Percentiles rank a stretch among this genome's conserved stretches.
Conservation (phyloP, 2,888 invertebrate genomes). For the Xestia xanthographa region DNA sequence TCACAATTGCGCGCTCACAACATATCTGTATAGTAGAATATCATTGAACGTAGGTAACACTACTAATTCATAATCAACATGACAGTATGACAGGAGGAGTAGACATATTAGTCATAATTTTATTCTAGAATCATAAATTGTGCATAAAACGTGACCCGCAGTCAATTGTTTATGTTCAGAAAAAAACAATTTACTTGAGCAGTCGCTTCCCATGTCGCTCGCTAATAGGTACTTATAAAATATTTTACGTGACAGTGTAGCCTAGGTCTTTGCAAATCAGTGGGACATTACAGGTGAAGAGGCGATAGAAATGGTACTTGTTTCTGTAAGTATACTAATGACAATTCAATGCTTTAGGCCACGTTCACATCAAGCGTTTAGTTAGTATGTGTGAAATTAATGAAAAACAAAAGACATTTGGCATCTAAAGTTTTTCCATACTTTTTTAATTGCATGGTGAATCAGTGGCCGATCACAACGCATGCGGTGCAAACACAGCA, state of each 20-base stretch:
- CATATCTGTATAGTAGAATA: too few relatives aligned
- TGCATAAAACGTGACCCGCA: slow-evolving; percentile 48
- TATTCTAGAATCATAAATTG: slow-evolving; percentile 40
- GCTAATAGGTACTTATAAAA: neutral
- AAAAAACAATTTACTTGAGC: slow-evolving; percentile 11
- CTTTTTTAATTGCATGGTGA: neutral
- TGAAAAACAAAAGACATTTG: neutral
- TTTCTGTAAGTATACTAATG: neutral
- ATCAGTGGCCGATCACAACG: neutral
- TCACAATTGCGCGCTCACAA: too few relatives aligned
- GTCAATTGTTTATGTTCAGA: slow-evolving; percentile 26
- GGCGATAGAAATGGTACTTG: neutral
- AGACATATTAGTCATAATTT: slow-evolving; percentile 18
- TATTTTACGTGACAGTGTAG: neutral
- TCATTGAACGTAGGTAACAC: too few relatives aligned
- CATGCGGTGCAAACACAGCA: neutral
- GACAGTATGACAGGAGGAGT: slow-evolving; percentile 46
- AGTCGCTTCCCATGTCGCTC: neutral
- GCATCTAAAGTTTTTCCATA: neutral
- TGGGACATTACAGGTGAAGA: neutral
- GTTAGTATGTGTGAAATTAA: neutral
- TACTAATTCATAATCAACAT: slow-evolving; percentile 42
- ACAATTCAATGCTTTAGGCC: neutral
- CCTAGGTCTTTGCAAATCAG: neutral
- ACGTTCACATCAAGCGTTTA: neutral